A percentile compares a stretch with the other conserved stretches of the same genome.
Conservation (phyloP, 2,113 vertebrate species). For the Sylvia atricapilla region DNA sequence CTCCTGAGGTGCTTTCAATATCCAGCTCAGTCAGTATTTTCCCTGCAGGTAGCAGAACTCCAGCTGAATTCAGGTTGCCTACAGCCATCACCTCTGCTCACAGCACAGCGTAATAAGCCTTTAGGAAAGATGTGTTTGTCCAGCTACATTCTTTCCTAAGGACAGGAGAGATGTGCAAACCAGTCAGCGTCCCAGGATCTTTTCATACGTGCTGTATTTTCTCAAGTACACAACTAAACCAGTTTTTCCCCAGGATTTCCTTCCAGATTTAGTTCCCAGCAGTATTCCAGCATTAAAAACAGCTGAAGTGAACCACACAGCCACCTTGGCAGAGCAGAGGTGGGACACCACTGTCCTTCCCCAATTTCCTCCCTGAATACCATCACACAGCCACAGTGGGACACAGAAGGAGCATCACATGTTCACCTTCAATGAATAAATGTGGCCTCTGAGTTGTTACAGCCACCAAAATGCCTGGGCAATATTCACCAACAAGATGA, state of each 20-base stretch:
- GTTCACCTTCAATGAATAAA: background rate
- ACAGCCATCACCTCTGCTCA: background rate
- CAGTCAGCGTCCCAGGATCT: background rate
- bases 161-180: background rate
- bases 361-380: too few species aligned
- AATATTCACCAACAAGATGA: background rate
- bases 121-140: background rate
- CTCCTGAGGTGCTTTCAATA: slow-evolving; percentile 13
- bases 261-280: background rate
- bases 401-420: background rate
- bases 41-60: background rate
- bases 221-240: background rate
- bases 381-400: background rate
- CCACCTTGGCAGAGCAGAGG: background rate
- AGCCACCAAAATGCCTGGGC: background rate
- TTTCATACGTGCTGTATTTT: background rate
- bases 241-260: background rate
- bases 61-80: background rate
- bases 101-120: background rate
- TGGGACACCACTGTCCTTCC: background rate
- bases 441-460: background rate
- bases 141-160: background rate
- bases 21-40: background rate
- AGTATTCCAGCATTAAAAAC: background rate
- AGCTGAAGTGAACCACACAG: background rate